Evolutionary conservation across 2,113 vertebrate genomes (phyloP).

Genomic region (Tragelaphus strepsiceros): DNA sequence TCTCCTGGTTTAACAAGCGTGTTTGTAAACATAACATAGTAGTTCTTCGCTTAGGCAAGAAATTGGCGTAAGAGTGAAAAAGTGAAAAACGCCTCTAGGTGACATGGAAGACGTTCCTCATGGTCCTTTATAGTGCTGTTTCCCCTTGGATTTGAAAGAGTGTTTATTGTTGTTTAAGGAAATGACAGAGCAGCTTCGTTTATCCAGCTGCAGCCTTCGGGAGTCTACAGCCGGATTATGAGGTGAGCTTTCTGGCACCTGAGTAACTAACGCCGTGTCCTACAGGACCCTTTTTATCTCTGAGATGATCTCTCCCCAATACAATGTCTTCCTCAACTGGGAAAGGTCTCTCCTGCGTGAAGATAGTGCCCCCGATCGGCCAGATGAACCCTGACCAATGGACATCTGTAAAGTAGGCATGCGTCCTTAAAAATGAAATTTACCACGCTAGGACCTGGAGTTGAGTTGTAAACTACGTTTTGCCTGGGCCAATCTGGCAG

Average conservation of each 20-base stretch:
- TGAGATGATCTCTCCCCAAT: neutral
- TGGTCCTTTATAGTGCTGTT: neutral
- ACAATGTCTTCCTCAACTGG: neutral
- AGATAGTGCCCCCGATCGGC: neutral
- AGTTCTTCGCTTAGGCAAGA: slow-evolving; percentile 25
- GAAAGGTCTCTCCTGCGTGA: neutral
- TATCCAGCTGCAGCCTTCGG: slow-evolving; percentile 42
- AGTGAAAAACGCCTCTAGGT: neutral
- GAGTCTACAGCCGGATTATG: slow-evolving; percentile 9
- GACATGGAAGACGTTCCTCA: neutral
- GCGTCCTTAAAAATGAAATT: neutral
- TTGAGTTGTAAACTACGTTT: neutral
- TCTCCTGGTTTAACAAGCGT: neutral
- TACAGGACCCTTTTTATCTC: neutral
- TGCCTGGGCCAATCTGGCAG: neutral
- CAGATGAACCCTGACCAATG: neutral
- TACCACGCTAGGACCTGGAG: neutral
- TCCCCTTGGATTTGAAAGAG: neutral
- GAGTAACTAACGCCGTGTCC: slow-evolving; percentile 35
- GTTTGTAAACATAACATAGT: neutral
- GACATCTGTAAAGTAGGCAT: neutral
- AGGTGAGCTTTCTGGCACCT: slow-evolving; percentile 34
- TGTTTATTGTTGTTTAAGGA: neutral
- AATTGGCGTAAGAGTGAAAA: neutral
- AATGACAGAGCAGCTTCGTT: slow-evolving; percentile 26